Conservation (phyloP, 2,797 vertebrate species). For the Anguilla marmorata region DNA sequence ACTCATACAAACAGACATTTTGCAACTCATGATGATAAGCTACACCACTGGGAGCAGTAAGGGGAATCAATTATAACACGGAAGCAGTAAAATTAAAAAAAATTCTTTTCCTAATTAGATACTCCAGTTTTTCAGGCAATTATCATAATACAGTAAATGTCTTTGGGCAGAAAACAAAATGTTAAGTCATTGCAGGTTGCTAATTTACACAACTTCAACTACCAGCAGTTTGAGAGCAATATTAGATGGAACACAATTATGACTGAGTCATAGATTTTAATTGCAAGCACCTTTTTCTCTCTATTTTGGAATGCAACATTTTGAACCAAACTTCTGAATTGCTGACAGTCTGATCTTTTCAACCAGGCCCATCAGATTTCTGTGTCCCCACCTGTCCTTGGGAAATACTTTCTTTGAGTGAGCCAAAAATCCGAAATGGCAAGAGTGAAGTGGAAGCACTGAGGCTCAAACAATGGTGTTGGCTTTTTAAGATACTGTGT, state of each 20-base stretch:
- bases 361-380: background rate
- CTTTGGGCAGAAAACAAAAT: conserved; percentile 1
- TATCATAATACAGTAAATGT: background rate
- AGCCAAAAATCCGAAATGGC: background rate
- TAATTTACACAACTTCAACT: conserved; percentile 26
- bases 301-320: conserved; percentile 12
- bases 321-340: conserved; percentile 1
- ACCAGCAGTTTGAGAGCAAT: background rate
- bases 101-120: conserved; percentile 4
- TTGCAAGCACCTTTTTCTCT: background rate
- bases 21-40: background rate
- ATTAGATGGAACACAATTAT: conserved; percentile 18
- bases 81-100: background rate
- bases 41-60: background rate
- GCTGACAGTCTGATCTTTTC: background rate
- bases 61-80: background rate
- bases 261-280: conserved; percentile 13
- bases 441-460: background rate
- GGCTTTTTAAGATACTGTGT: background rate
- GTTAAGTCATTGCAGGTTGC: background rate
- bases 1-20: background rate
- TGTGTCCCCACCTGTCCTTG: background rate
- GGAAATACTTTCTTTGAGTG: conserved; percentile 8
- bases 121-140: background rate
- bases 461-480: background rate